phyloP scores from a whole-genome alignment of 1,140 invertebrate species.

The Aphaenogaster ashmeadi region DNA sequence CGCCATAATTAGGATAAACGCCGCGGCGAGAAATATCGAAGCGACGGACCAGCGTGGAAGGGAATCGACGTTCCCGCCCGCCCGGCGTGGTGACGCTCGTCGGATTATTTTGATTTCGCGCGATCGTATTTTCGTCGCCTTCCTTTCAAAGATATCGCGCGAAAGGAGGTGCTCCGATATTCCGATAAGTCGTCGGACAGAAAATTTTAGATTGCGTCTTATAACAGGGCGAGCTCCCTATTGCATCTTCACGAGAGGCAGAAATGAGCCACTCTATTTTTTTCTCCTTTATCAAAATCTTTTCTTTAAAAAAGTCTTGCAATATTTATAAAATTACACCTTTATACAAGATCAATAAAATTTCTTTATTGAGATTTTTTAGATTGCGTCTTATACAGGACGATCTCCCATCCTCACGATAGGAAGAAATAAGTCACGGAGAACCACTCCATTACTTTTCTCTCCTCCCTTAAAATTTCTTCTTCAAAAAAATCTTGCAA shows the following conservation, averaged over 20 bases:
- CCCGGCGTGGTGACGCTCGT: neutral
- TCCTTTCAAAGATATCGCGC: neutral
- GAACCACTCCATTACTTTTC: too few species aligned
- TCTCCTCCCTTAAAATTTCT: too few species aligned
- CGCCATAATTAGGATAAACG: conserved; percentile 59
- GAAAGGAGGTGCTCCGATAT: neutral
- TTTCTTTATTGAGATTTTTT: too few species aligned
- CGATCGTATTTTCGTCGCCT: conserved; percentile 17
- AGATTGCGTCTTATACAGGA: too few species aligned
- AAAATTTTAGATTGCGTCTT: conserved; percentile 22
- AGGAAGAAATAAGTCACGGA: too few species aligned
- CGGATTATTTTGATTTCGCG: conserved; percentile 30
- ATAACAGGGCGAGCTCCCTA: neutral
- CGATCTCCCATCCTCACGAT: too few species aligned
- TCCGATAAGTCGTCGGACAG: neutral
- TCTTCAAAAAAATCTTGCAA: neutral
- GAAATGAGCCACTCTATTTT: neutral
- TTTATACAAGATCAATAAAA: too few species aligned
- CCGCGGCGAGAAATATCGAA: conserved; percentile 22
- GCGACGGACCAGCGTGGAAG: neutral
- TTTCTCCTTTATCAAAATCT: neutral
- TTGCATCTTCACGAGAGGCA: too few species aligned
- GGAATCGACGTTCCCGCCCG: neutral
- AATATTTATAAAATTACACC: too few species aligned
- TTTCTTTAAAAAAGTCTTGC: neutral